Evolutionary conservation across 1,140 invertebrate species (phyloP).

Genomic region (Planococcus citri): DNA sequence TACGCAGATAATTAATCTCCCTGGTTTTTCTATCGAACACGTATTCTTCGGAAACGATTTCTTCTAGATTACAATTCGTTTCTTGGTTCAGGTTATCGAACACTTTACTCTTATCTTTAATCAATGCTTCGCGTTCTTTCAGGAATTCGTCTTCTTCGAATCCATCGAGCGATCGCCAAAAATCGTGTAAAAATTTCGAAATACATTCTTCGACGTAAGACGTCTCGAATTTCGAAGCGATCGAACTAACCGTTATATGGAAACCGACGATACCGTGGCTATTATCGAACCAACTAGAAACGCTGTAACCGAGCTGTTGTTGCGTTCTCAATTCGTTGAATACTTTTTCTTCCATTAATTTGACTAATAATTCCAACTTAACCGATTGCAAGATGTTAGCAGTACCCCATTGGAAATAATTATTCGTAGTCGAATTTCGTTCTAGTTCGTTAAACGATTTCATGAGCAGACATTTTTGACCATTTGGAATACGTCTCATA

Average conservation of each 20-base stretch:
- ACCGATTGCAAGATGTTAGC: conserved; percentile 49
- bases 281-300: conserved; percentile 50
- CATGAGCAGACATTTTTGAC: conserved; percentile 49
- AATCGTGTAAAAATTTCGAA: conserved; percentile 54
- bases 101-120: conserved; percentile 54
- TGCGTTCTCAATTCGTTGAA: conserved; percentile 77
- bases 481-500: conserved; percentile 47
- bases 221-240: conserved; percentile 55
- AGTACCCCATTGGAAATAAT: conserved; percentile 73
- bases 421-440: conserved; percentile 69
- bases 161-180: conserved; percentile 44
- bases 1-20: neutral
- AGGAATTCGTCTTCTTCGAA: conserved; percentile 49
- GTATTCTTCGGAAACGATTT: conserved; percentile 50
- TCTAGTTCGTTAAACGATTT: conserved; percentile 58
- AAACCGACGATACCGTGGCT: conserved; percentile 61
- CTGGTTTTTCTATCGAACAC: conserved; percentile 45
- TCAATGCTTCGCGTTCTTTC: conserved; percentile 46
- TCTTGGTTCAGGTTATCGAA: conserved; percentile 63
- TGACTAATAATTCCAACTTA: conserved; percentile 63
- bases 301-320: conserved; percentile 80
- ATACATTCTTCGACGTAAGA: conserved; percentile 60
- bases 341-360: conserved; percentile 71
- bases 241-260: conserved; percentile 56
- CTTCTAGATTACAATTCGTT: conserved; percentile 53